Evolutionary conservation across 1,140 invertebrate species (phyloP).

Genomic region (Hycleus cichorii): DNA sequence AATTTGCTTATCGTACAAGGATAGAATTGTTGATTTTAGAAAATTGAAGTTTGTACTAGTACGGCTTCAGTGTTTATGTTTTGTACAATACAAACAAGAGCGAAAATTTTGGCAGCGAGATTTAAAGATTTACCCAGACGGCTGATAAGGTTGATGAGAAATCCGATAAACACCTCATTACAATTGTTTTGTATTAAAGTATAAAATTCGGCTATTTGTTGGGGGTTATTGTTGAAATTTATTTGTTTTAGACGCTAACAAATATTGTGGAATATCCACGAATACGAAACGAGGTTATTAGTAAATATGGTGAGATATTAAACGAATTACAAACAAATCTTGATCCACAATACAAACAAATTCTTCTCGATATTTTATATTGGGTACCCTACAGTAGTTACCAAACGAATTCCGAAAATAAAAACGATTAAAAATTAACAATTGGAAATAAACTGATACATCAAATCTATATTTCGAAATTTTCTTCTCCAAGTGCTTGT

Average conservation of each 20-base stretch:
- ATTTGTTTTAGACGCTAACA: constrained; percentile 21
- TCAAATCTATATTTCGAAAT: no score
- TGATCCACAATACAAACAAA: not conserved
- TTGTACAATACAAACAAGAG: constrained; percentile 29
- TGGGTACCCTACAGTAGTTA: not conserved
- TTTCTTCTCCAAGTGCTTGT: no score
- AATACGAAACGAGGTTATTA: constrained; percentile 21
- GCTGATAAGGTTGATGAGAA: constrained; percentile 25
- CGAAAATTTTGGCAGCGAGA: constrained; percentile 28
- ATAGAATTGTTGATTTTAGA: constrained; percentile 15
- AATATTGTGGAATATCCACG: constrained; percentile 31
- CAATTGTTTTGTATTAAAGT: constrained; percentile 34
- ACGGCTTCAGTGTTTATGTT: constrained; percentile 32
- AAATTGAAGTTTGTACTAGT: constrained; percentile 24
- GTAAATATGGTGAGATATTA: constrained; percentile 22
- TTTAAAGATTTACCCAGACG: constrained; percentile 25
- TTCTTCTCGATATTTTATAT: not conserved
- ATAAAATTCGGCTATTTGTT: not conserved
- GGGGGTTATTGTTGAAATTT: not conserved
- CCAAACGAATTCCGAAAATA: no score
- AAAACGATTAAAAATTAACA: no score
- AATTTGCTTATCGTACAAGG: not conserved
- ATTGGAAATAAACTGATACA: no score
- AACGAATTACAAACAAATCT: constrained; percentile 17
- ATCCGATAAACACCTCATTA: constrained; percentile 21